Evolutionary conservation across 2,888 invertebrate species (phyloP).

Genomic region (Euzetes globulus): DNA sequence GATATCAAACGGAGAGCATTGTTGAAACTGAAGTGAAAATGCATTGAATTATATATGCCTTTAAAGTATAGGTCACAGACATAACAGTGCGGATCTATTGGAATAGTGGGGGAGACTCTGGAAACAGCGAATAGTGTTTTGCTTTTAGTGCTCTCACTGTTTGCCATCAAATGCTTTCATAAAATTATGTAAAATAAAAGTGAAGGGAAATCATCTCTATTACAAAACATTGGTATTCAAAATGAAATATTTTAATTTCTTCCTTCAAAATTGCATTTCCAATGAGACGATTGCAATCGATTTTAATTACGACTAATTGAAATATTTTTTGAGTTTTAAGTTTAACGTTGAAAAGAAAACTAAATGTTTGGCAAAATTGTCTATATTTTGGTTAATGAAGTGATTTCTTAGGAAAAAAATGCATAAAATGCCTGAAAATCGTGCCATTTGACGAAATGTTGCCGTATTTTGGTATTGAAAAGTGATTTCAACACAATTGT

Average conservation of each 20-base stretch:
- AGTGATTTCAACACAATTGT: slow-evolving; percentile 18
- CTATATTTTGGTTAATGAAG: too few relatives aligned
- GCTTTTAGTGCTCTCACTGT: neutral
- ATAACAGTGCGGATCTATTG: neutral
- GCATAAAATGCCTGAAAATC: too few relatives aligned
- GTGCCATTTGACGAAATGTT: neutral
- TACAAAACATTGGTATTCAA: neutral
- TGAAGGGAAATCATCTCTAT: neutral
- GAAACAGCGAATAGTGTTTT: neutral
- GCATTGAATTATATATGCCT: neutral
- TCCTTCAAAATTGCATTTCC: too few relatives aligned
- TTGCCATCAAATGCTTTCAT: neutral
- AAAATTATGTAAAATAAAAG: too few relatives aligned
- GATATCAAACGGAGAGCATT: neutral
- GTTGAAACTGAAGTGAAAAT: neutral
- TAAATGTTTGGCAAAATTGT: too few relatives aligned
- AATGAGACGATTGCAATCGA: too few relatives aligned
- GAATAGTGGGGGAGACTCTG: neutral
- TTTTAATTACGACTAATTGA: too few relatives aligned
- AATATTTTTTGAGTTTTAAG: too few relatives aligned
- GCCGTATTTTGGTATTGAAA: neutral
- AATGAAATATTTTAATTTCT: too few relatives aligned
- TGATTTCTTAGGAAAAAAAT: too few relatives aligned
- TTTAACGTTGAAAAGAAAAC: too few relatives aligned
- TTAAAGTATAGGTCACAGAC: slow-evolving; percentile 22